Percentiles rank a stretch among this genome's conserved stretches.
Conservation (phyloP, 2,888 invertebrate genomes). For the Lamproptera curius region DNA sequence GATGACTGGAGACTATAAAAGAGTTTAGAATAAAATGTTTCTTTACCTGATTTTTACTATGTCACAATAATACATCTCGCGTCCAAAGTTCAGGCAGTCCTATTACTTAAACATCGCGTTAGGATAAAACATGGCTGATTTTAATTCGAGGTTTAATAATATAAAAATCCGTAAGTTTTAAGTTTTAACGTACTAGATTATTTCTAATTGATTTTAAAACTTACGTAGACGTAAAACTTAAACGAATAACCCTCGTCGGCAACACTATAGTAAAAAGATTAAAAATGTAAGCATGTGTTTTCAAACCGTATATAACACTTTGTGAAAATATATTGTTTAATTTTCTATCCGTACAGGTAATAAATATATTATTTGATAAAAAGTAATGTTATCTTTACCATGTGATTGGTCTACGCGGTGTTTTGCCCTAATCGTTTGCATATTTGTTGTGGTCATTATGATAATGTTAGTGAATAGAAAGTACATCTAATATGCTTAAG, state of each 20-base stretch:
- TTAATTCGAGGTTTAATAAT: not conserved
- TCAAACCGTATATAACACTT: too few relatives aligned
- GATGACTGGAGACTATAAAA: too few relatives aligned
- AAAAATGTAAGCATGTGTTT: not conserved
- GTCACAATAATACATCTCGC: too few relatives aligned
- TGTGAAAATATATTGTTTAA: not conserved
- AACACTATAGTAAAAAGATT: not conserved
- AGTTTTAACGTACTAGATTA: not conserved
- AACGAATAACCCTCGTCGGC: not conserved
- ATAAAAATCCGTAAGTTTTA: not conserved
- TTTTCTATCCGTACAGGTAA: constrained; percentile 11
- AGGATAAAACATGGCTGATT: not conserved
- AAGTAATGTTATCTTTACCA: constrained; percentile 13
- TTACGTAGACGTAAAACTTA: not conserved
- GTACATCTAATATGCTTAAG: too few relatives aligned
- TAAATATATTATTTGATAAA: constrained; percentile 17
- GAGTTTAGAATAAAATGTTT: too few relatives aligned
- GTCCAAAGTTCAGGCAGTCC: too few relatives aligned
- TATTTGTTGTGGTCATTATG: constrained; percentile 17
- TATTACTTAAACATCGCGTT: too few relatives aligned
- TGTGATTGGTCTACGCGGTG: not conserved
- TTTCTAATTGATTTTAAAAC: not conserved
- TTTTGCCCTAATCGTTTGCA: constrained; percentile 12
- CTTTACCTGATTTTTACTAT: too few relatives aligned
- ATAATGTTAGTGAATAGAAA: too few relatives aligned